phyloP scores from a whole-genome alignment of 2,113 vertebrate genomes.

The Pteruthius melanotis region DNA sequence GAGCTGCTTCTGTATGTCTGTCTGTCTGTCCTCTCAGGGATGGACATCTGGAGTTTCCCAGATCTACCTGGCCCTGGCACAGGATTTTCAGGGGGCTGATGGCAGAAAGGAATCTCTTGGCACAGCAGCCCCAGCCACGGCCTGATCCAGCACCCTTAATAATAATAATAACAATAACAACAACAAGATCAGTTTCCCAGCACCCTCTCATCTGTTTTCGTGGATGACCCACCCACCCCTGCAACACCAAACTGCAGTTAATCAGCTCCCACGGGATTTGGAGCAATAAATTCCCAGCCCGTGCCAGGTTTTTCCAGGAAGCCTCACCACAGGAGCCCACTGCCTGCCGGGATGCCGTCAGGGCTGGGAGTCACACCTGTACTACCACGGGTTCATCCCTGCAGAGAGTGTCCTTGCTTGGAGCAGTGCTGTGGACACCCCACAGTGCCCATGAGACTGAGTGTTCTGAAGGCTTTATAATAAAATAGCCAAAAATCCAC shows the following conservation, averaged over 20 bases:
- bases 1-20: background rate
- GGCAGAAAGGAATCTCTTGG: background rate
- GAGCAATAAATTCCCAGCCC: background rate
- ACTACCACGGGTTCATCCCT: fast-evolving
- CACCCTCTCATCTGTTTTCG: background rate
- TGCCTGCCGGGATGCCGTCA: fast-evolving
- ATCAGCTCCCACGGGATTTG: background rate
- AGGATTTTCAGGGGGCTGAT: background rate
- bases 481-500: background rate
- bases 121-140: background rate
- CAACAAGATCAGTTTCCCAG: background rate
- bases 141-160: background rate
- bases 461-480: background rate
- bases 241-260: background rate
- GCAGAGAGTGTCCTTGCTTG: background rate
- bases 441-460: fast-evolving
- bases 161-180: too few relatives aligned
- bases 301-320: background rate
- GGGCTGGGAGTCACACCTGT: background rate
- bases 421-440: fast-evolving
- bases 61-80: background rate
- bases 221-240: background rate
- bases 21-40: background rate
- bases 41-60: background rate
- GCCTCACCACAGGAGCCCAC: background rate